Base-by-base conservation (phyloP, 2,888 invertebrate species). In the Drosophila infuscata region DNA sequence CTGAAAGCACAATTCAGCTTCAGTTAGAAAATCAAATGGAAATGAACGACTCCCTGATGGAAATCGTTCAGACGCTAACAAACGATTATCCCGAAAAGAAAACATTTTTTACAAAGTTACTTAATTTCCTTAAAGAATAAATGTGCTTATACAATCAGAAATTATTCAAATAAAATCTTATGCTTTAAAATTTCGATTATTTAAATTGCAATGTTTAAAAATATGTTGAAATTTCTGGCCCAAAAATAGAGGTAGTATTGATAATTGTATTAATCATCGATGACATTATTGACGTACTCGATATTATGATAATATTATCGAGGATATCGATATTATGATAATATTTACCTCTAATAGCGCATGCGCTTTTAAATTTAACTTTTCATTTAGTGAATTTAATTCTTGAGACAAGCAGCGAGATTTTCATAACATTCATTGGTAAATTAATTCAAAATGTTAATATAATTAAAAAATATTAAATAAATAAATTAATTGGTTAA, bases 81-180 rank as follows among this genome's bases (percentile, higher is more conserved):
- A 51, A 53, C 12, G 88, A 89, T 48, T 89, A 79, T 68, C 84
- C 84, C 0, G 79, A 79, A 2, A 84, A 74, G 20, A 87, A 79
- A 29, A 11, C 54, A 0, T 83, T 87, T 33, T 75, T 84, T 62
- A 35, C 58, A 3, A 89, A 89, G 65, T 43, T 84, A 7, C 30
- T 76, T 54, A 65, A 87, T 43, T 72, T 76, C 7, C 51, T 84
- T 15, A 84, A 87, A 25, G 79, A 83, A 57, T 82, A 70, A 79
- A 36, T 36, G 36, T 15, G n/a, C n/a, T n/a, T 8, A n/a, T 29
- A 3, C n/a, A 25, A 12, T 54, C 29, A 51, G 9, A 30, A 51
- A 2, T 15, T 25, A 25, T 15, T 15, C 1, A 15, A 25, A 8
- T 46, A 25, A 46, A 46, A 15, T 8, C 7, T 1, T 0, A 7